Evolutionary conservation across 2,113 vertebrate species (phyloP).

Genomic region (Osmerus eperlanus): DNA sequence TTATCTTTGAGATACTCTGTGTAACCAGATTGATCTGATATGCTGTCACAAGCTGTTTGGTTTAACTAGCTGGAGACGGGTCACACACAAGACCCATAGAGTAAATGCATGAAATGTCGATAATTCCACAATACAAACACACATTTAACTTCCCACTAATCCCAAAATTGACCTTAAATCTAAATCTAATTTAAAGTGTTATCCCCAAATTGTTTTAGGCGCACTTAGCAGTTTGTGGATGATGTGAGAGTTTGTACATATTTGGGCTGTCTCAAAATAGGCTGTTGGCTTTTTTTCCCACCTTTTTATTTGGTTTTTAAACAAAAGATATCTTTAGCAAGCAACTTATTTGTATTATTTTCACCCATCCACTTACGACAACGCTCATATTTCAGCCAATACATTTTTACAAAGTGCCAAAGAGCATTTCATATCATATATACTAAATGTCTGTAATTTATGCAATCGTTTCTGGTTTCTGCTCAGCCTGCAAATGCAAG

Average conservation of each 20-base stretch:
- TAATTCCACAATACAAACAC: not conserved
- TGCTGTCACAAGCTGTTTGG: conserved; percentile 4
- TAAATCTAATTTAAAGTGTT: too few relatives aligned
- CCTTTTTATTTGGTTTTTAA: too few relatives aligned
- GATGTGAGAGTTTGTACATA: too few relatives aligned
- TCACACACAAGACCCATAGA: not conserved
- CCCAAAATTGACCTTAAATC: too few relatives aligned
- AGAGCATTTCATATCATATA: conserved; percentile 28
- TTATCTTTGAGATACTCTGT: not conserved
- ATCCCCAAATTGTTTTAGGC: too few relatives aligned
- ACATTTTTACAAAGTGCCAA: conserved; percentile 42
- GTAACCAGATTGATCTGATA: conserved; percentile 1
- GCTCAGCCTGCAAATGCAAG: conserved; percentile 39
- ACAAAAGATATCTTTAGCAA: not conserved
- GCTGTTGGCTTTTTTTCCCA: too few relatives aligned
- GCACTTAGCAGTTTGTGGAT: too few relatives aligned
- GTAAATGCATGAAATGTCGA: not conserved
- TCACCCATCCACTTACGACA: too few relatives aligned
- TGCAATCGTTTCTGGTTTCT: conserved; percentile 58
- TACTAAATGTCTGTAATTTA: conserved; percentile 57
- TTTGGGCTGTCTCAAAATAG: too few relatives aligned
- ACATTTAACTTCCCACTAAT: not conserved
- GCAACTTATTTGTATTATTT: not conserved
- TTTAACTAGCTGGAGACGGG: not conserved
- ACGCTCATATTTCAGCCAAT: too few relatives aligned